Evolutionary conservation across 2,888 invertebrate species (phyloP), one percentile per base, ranked within the genome.

Genomic region (Dendrolimus houi): DNA sequence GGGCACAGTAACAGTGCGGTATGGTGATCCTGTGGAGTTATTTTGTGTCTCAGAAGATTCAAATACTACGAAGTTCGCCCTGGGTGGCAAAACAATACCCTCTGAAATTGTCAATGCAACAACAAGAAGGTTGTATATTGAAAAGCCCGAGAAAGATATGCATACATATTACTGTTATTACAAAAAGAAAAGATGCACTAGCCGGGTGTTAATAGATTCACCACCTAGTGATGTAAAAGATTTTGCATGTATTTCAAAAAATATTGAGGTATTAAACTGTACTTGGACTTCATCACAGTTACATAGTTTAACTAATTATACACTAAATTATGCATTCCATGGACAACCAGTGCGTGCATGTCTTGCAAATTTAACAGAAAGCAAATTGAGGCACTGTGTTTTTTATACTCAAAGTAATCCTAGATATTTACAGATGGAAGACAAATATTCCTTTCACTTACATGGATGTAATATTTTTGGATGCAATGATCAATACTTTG

Each of bases 221-320:
- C 86, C 92, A 57, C 96, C 96, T 0, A 75, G 87, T 60, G 79
- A 91, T 65, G 94, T 96, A 2, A 80, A 85, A 9, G 93, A 96
- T 75, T 96, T 97, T 70, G 84, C 85, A 41, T 97, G 97, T 73
- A 82, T 93, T 55, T 94, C 96, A 10, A 86, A 92, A 63, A 95
- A 97, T 76, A 94, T 95, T 85, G 92, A 94, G 57, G 92, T 92
- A 67, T 83, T 97, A 65, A 94, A 92, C 12, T 97, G 97, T 74
- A 91, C 93, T 1, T 97, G 96, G 94, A 92, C 91, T 0, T 87
- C 91, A 54, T 93, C 93, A 1, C 70, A 71, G 2, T 63, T 87
- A 84, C 93, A 59, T 52, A 81, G 77, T 63, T 67, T 64, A 52
- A 75, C 79, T 42, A 76, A 74, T 56, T 85, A 83, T 61, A 66